phyloP scores from a whole-genome alignment of 2,888 invertebrate genomes.

The Augiades crinisus region DNA sequence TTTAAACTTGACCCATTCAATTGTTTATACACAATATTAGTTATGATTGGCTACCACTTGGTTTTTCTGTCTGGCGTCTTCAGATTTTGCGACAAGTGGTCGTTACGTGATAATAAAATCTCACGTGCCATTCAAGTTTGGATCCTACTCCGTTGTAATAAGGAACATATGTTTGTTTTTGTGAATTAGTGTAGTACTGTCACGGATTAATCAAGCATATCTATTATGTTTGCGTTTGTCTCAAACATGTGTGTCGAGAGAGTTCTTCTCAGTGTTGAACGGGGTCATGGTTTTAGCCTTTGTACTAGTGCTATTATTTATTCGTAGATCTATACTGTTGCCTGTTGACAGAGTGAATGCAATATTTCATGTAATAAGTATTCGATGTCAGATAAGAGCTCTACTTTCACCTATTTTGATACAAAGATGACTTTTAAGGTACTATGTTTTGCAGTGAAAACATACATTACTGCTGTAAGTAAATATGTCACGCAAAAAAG shows the following conservation, averaged over 20 bases:
- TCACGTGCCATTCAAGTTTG: slow-evolving; percentile 5
- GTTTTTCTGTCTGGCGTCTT: background rate
- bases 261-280: slow-evolving; percentile 34
- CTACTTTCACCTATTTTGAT: background rate
- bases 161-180: slow-evolving; percentile 4
- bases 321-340: background rate
- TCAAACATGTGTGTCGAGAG: slow-evolving; percentile 33
- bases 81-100: slow-evolving; percentile 23
- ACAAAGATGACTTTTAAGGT: background rate
- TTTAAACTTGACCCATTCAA: slow-evolving; percentile 32
- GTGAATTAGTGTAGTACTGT: slow-evolving; percentile 15
- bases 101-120: background rate
- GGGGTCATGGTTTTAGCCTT: slow-evolving; percentile 39
- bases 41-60: slow-evolving; percentile 26
- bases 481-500: too few species aligned
- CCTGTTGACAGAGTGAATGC: slow-evolving; percentile 1
- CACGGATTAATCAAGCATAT: slow-evolving; percentile 29
- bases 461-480: too few species aligned
- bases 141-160: slow-evolving; percentile 6
- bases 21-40: slow-evolving; percentile 27
- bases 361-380: background rate
- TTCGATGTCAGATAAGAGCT: background rate
- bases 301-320: slow-evolving; percentile 7
- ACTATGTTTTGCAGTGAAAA: too few species aligned
- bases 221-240: slow-evolving; percentile 38